Evolutionary conservation across 2,888 invertebrate genomes (phyloP), one percentile per base, ranked within the genome.

Genomic region (Tenthredo scrophulariae): DNA sequence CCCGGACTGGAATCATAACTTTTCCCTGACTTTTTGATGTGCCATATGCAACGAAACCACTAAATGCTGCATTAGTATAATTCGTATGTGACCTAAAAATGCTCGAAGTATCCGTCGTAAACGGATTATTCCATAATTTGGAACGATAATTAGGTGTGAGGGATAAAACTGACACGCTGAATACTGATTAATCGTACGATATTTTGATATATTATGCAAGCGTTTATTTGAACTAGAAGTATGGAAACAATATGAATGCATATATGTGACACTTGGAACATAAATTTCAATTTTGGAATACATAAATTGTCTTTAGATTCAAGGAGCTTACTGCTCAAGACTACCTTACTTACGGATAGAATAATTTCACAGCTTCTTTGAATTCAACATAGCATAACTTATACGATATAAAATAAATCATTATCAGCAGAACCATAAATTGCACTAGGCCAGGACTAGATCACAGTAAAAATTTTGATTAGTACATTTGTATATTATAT

Each of bases 11-110:
- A 75, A 75, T 29, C 18, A 72, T 72, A 40, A 43, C 37, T 72
- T 72, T 72, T 74, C 72, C 72, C 72, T 74, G 72, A 74, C 72
- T 40, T 74, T 40, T 74, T 29, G 9, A 74, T 74, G 72, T 74
- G 9, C n/a, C n/a, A 37, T 40, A 40, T 43, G 37, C 22, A 74
- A 37, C 13, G 9, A 74, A 37, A 72, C 18, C 72, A 74, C n/a
- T 74, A 18, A 74, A 74, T n/a, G 18, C 10, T 43, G 7, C 22
- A 74, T 15, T n/a, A 29, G 29, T 43, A 26, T 74, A 22, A 37
- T 74, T 74, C 67, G 26, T 74, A 29, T n/a, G n/a, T 37, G 72
- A 74, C 43, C 43, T 10, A 74, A 74, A 74, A n/a, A 33, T 74
- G 29, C 72, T 74, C 46, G n/a, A 74, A n/a, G 18, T 37, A 74